These are phyloP conservation scores for Cephus pulcher DNA, from an alignment of 2,888 invertebrate genomes.

Conservation along the genomic window DNA sequence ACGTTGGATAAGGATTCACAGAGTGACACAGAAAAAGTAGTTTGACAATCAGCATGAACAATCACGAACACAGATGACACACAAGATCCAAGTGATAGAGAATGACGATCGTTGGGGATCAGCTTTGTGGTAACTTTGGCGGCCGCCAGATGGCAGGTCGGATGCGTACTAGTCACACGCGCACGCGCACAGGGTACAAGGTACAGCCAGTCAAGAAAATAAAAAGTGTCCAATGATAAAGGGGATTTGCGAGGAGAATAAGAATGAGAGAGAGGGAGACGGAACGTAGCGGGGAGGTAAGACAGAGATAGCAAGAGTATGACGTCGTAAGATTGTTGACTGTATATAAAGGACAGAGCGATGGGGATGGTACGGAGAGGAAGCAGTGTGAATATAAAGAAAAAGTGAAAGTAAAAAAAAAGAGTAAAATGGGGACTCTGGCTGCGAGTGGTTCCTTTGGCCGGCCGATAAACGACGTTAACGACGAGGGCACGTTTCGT, in stretches of 20 bases:
- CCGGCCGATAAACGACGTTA: neutral
- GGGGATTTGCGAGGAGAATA: constrained; percentile 13
- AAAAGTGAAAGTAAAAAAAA: too few species aligned
- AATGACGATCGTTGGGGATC: neutral
- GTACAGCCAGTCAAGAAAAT: too few species aligned
- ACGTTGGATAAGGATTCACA: constrained; percentile 26
- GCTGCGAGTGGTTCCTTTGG: constrained; percentile 5
- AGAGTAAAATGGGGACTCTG: neutral
- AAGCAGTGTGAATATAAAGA: neutral
- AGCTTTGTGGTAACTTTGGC: too few species aligned
- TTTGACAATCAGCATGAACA: constrained; percentile 25
- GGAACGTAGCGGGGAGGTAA: constrained; percentile 3
- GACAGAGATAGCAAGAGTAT: constrained; percentile 1
- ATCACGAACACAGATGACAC: constrained; percentile 49
- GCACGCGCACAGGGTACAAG: constrained; percentile 9
- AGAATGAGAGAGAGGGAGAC: neutral
- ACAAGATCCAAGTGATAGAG: constrained; percentile 17
- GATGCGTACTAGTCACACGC: constrained; percentile 10
- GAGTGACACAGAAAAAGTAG: constrained; percentile 10
- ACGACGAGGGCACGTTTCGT: too few species aligned
- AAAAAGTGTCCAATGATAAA: neutral
- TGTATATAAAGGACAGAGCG: constrained; percentile 9
- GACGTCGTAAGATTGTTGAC: constrained; percentile 9
- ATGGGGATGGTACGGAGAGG: neutral
- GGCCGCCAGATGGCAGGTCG: too few species aligned